phyloP scores from a whole-genome alignment of 2,888 invertebrate genomes.

The Hylaea fasciaria region DNA sequence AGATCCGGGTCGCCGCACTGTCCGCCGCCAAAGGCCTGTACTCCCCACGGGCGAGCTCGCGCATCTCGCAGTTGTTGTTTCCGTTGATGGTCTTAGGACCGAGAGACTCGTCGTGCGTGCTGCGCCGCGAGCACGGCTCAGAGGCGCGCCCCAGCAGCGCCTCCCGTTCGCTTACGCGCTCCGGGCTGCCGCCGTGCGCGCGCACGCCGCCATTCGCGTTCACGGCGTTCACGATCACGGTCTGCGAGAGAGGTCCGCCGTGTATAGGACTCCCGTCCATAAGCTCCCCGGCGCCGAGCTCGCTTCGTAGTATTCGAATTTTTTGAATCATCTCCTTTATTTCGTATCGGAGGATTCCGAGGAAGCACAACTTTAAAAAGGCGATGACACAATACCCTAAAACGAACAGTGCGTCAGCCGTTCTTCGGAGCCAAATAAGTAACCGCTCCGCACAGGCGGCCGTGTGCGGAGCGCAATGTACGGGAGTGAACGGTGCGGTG shows the following conservation, averaged over 20 bases:
- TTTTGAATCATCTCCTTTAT: conserved; percentile 96
- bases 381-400: conserved; percentile 95
- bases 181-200: conserved; percentile 82
- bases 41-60: conserved; percentile 86
- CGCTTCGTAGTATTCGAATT: conserved; percentile 91
- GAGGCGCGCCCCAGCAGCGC: conserved; percentile 81
- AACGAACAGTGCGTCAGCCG: conserved; percentile 92
- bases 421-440: conserved; percentile 90
- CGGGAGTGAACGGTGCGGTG: conserved; percentile 67
- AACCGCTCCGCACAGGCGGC: conserved; percentile 90
- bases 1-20: conserved; percentile 86
- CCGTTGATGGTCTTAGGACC: conserved; percentile 88
- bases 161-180: conserved; percentile 85
- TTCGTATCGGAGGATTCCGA: conserved; percentile 93
- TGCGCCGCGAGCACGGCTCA: conserved; percentile 75
- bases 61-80: conserved; percentile 92
- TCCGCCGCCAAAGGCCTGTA: conserved; percentile 82
- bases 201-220: conserved; percentile 86
- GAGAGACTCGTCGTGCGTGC: conserved; percentile 74
- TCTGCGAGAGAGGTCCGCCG: conserved; percentile 79
- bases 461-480: conserved; percentile 78
- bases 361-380: conserved; percentile 94
- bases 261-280: conserved; percentile 77
- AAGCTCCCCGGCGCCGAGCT: conserved; percentile 84
- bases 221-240: conserved; percentile 81